Percentiles rank a stretch among this genome's conserved stretches.
Conservation (phyloP, 2,113 vertebrate genomes). For the Tautogolabrus adspersus region DNA sequence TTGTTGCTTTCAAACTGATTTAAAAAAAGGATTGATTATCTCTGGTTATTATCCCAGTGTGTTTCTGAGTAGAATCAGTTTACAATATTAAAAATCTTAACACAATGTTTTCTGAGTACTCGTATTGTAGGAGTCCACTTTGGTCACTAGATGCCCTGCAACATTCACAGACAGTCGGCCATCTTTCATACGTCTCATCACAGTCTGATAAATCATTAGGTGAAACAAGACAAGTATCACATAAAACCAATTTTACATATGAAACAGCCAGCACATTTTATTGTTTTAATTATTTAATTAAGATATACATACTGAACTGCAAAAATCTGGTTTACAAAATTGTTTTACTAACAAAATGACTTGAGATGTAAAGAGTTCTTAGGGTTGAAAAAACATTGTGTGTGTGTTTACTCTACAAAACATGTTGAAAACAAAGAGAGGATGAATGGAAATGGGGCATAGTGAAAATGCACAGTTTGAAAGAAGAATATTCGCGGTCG, state of each 20-base stretch:
- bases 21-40: neutral
- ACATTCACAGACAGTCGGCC: neutral
- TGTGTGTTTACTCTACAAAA: conserved; percentile 54
- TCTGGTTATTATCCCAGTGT: neutral
- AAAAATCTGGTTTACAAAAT: conserved; percentile 88
- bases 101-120: too few relatives aligned
- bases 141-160: neutral
- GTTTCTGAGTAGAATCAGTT: neutral
- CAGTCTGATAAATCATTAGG: neutral
- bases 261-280: neutral
- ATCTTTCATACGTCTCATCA: neutral
- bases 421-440: conserved; percentile 13
- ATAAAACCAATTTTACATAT: neutral
- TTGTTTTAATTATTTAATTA: conserved; percentile 75
- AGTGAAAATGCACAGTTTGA: conserved; percentile 33
- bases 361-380: conserved; percentile 70
- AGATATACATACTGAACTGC: conserved; percentile 84
- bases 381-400: conserved; percentile 47
- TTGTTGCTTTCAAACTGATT: neutral
- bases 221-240: neutral
- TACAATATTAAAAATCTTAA: too few relatives aligned
- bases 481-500: conserved; percentile 23
- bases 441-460: conserved; percentile 21
- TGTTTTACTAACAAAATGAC: conserved; percentile 76
- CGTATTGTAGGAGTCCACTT: too few relatives aligned